A percentile compares a stretch with the other conserved stretches of the same genome.
Conservation (phyloP, 2,797 vertebrate genomes). For the Pseudocheirus occidentalis region DNA sequence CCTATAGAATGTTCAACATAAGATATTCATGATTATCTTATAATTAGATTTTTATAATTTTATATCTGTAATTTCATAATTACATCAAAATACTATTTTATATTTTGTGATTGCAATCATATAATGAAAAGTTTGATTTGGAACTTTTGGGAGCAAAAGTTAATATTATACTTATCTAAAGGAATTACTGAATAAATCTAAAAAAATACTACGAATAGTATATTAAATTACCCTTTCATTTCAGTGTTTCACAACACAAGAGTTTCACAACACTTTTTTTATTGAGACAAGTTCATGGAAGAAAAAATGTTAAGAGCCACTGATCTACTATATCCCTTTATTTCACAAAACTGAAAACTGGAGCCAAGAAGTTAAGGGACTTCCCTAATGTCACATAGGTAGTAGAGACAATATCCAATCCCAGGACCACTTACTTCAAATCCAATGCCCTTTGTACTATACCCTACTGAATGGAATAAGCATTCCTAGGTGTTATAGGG, state of each 20-base stretch:
- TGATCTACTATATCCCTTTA: neutral
- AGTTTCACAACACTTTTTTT: too few species aligned
- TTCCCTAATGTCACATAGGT: neutral
- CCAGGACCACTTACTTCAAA: too few species aligned
- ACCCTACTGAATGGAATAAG: too few species aligned
- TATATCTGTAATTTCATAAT: neutral
- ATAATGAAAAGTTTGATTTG: neutral
- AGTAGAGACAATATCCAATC: neutral
- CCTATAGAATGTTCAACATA: neutral
- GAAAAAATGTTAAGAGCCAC: too few species aligned
- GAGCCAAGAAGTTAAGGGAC: neutral
- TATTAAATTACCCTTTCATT: neutral
- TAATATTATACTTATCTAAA: neutral
- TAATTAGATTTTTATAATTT: neutral
- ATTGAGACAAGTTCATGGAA: too few species aligned
- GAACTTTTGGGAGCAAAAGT: neutral
- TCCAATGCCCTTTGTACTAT: too few species aligned
- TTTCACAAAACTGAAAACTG: too few species aligned
- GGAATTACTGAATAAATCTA: neutral
- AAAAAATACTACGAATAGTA: neutral
- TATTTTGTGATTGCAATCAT: neutral
- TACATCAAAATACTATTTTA: neutral
- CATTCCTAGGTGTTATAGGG: too few species aligned
- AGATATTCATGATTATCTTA: neutral
- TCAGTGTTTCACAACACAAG: too few species aligned